Evolutionary conservation across 2,113 vertebrate species (phyloP).

Genomic region (Silurus meridionalis): DNA sequence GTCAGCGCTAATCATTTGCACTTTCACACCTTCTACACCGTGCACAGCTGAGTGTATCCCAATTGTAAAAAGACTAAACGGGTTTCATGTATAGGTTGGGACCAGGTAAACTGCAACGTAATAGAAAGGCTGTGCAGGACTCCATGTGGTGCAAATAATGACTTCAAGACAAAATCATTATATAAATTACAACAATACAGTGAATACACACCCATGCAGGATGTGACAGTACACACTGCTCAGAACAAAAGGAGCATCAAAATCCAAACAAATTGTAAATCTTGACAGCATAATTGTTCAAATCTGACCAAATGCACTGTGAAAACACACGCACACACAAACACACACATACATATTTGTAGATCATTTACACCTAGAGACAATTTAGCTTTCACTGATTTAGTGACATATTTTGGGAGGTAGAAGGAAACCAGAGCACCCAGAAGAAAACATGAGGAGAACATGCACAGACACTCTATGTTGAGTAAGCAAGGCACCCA

Average conservation of each 20-base stretch:
- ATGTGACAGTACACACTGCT: neutral
- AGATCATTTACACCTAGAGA: neutral
- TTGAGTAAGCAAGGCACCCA: neutral
- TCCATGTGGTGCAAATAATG: neutral
- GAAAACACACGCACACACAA: neutral
- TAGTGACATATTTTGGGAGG: neutral
- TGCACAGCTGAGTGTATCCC: neutral
- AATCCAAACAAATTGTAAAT: neutral
- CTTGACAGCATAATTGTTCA: neutral
- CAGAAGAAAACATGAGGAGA: neutral
- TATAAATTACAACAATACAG: neutral
- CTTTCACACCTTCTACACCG: neutral
- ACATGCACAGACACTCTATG: neutral
- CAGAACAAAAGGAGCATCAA: neutral
- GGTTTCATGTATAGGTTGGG: neutral
- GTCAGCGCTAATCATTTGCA: neutral
- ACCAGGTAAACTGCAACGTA: neutral
- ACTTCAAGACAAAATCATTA: neutral
- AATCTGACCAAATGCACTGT: neutral
- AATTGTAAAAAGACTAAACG: neutral
- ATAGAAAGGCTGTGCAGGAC: neutral
- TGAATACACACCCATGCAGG: constrained; percentile 7
- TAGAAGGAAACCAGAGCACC: neutral
- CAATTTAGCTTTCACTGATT: neutral
- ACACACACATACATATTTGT: neutral